Evolutionary conservation across 2,797 vertebrate genomes (phyloP), one percentile per base, ranked within the genome.

Genomic region (Alauda arvensis): DNA sequence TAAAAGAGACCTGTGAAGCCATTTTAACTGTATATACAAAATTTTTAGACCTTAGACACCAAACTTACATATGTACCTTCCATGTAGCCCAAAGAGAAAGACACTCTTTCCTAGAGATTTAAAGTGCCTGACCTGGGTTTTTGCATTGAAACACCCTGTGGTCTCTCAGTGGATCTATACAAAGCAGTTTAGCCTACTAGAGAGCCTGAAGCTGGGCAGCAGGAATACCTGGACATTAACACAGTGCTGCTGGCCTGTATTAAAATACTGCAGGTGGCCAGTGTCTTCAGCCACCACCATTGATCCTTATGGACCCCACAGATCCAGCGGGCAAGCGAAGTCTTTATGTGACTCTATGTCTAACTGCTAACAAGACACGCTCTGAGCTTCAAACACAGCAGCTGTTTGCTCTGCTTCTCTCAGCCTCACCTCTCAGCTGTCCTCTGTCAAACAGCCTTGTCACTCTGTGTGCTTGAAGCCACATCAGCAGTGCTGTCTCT

Each of bases 21-120:
- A 56, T 59, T 93, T 69, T n/a, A 79, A 43, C 33, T 15, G 17
- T 21, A 33, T 0, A 0, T 31, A 31, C 2, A 3, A 28, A 59
- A 69, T 6, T 31, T 29, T 24, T 9, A 33, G 24, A 34, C 43
- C 31, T 70, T 40, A 57, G 10, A 69, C 28, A 52, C 15, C 17
- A 67, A 43, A 46, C 8, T 57, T 70, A 63, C 10, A 7, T 12
- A 49, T 2, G 19, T 7, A 56, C 34, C 18, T 70, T 34, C 40
- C 6, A 14, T 4, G 31, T 1, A 60, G 15, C 8, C 17, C 14
- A 59, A 77, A 57, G 3, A 84, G 46, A 68, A 85, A 68, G 11
- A 18, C 0, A 0, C 0, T 45, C 8, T 51, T 78, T 49, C 49
- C 34, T 51, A 26, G 14, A 65, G 23, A 67, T 76, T 33, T 45